These are phyloP conservation scores for Brassicogethes aeneus DNA, from an alignment of 2,888 invertebrate species.

Conservation along the genomic window DNA sequence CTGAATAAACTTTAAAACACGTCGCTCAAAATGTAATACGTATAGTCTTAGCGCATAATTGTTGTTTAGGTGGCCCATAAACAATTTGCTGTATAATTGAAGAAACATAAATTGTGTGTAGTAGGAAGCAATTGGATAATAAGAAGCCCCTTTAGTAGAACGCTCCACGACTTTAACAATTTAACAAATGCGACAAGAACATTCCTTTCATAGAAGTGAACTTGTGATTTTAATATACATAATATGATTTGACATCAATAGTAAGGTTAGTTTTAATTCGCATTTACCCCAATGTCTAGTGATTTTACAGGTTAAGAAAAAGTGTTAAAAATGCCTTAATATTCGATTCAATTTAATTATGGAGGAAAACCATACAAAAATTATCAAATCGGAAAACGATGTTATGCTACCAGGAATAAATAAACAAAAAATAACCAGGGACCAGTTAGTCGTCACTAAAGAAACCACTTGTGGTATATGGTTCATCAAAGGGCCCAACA, in stretches of 20 bases:
- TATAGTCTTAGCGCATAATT: background rate
- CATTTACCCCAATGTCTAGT: too few species aligned
- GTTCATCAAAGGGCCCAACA: slow-evolving; percentile 47
- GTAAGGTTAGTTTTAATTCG: too few species aligned
- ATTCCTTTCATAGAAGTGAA: background rate
- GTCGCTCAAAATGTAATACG: background rate
- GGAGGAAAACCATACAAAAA: too few species aligned
- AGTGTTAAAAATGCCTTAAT: too few species aligned
- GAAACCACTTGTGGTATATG: slow-evolving; percentile 59
- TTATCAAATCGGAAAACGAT: background rate
- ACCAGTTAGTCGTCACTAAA: too few species aligned
- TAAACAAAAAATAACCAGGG: background rate
- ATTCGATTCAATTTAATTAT: too few species aligned
- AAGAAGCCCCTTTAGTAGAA: background rate
- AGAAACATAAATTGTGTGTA: slow-evolving; percentile 2
- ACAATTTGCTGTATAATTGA: too few species aligned
- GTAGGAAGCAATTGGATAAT: slow-evolving; percentile 3
- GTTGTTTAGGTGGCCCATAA: background rate
- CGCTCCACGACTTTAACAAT: background rate
- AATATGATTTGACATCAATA: too few species aligned
- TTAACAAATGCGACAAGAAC: background rate
- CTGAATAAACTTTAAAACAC: background rate
- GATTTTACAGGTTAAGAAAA: too few species aligned
- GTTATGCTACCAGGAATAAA: background rate
- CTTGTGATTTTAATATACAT: too few species aligned